Conservation (phyloP, 2,888 invertebrate species). For the Herminia tarsipennalis region DNA sequence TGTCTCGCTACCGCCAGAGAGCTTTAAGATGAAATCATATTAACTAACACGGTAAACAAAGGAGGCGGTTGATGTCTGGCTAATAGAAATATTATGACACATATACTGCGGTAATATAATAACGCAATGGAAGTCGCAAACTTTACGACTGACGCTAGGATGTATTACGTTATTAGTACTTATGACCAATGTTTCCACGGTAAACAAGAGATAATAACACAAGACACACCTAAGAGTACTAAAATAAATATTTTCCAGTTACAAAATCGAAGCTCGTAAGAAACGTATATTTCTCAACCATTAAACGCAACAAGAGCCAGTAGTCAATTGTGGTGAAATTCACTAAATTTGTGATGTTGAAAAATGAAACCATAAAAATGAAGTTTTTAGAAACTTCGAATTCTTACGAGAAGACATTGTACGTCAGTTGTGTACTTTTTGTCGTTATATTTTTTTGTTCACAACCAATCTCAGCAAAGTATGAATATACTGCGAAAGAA, state of each 20-base stretch:
- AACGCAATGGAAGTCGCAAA: constrained; percentile 41
- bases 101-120: constrained; percentile 40
- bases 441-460: too few species aligned
- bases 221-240: too few species aligned
- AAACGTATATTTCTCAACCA: too few species aligned
- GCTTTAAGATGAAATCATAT: constrained; percentile 30
- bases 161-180: constrained; percentile 34
- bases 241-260: too few species aligned
- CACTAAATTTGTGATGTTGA: too few species aligned
- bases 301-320: too few species aligned
- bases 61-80: constrained; percentile 31
- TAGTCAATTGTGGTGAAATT: too few species aligned
- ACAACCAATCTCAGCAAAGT: constrained; percentile 28
- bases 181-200: constrained; percentile 23
- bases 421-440: too few species aligned
- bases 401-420: too few species aligned
- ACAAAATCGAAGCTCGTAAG: too few species aligned
- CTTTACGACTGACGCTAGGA: constrained; percentile 41
- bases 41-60: constrained; percentile 38
- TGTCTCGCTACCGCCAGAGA: background rate
- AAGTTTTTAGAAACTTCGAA: too few species aligned
- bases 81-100: constrained; percentile 49
- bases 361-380: too few species aligned
- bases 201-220: constrained; percentile 36
- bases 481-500: constrained; percentile 21